These are phyloP conservation scores for Eolophus roseicapilla DNA, from an alignment of 2,113 vertebrate genomes.

Conservation along the genomic window DNA sequence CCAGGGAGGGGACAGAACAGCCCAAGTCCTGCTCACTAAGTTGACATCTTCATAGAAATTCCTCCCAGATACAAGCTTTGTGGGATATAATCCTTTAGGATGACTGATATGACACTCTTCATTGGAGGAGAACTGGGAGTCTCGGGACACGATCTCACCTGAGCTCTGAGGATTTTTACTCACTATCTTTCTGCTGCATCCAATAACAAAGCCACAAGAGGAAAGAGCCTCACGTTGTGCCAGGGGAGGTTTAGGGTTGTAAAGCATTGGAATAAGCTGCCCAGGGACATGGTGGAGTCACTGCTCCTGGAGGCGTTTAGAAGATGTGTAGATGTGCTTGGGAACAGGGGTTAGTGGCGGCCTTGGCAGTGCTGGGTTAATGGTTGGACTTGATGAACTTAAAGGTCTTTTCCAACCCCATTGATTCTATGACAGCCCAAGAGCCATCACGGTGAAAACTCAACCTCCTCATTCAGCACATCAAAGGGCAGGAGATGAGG, in stretches of 20 bases:
- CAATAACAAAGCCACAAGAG: background rate
- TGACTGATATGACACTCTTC: background rate
- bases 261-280: background rate
- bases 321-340: background rate
- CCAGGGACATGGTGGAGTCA: background rate
- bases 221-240: background rate
- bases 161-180: background rate
- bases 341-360: background rate
- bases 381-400: background rate
- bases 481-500: background rate
- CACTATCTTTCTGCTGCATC: background rate
- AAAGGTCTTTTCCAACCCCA: background rate
- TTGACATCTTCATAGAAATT: background rate
- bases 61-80: background rate
- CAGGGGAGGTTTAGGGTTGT: background rate
- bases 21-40: background rate
- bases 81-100: background rate
- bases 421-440: background rate
- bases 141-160: fast-evolving
- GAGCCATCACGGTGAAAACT: fast-evolving
- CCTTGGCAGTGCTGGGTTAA: background rate
- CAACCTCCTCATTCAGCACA: background rate
- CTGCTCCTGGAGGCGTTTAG: background rate
- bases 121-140: fast-evolving
- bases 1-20: background rate